Evolutionary conservation across 2,888 invertebrate genomes (phyloP).

Genomic region (Drosophila nr. perissopoda): DNA sequence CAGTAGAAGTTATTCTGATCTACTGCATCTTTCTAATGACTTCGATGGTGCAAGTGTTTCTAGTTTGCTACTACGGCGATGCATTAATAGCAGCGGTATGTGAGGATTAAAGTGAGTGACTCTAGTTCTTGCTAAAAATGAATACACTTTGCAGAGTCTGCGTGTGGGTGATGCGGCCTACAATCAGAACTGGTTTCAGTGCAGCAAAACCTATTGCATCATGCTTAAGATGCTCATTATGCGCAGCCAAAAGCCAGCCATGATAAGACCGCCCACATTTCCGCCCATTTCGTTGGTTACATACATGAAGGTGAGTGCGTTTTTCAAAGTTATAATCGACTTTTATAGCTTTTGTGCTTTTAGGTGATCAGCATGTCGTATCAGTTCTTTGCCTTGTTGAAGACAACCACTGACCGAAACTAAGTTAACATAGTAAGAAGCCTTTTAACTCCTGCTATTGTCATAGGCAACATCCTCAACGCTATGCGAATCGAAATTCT

Average conservation of each 20-base stretch:
- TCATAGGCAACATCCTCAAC: too few species aligned
- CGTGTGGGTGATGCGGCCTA: conserved; percentile 78
- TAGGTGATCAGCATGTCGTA: conserved; percentile 80
- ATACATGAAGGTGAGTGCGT: conserved; percentile 74
- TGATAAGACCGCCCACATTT: conserved; percentile 80
- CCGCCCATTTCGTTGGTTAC: conserved; percentile 79
- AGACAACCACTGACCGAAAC: conserved; percentile 59
- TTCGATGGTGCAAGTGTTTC: conserved; percentile 79
- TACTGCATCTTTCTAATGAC: conserved; percentile 78
- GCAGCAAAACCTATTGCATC: conserved; percentile 64
- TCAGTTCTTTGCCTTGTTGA: conserved; percentile 76
- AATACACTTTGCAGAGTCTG: conserved; percentile 61
- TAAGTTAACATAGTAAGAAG: conserved; percentile 10
- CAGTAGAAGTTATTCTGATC: conserved; percentile 72
- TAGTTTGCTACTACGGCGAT: conserved; percentile 82
- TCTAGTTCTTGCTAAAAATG: background rate
- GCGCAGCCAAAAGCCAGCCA: conserved; percentile 77
- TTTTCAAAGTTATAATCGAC: background rate
- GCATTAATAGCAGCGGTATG: conserved; percentile 75
- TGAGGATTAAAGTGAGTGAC: background rate
- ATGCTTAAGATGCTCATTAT: conserved; percentile 70
- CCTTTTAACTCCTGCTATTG: background rate
- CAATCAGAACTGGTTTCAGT: conserved; percentile 79
- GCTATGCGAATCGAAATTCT: background rate
- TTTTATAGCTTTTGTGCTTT: background rate